Conservation (phyloP, 2,113 vertebrate genomes). For the Hassar affinis region DNA sequence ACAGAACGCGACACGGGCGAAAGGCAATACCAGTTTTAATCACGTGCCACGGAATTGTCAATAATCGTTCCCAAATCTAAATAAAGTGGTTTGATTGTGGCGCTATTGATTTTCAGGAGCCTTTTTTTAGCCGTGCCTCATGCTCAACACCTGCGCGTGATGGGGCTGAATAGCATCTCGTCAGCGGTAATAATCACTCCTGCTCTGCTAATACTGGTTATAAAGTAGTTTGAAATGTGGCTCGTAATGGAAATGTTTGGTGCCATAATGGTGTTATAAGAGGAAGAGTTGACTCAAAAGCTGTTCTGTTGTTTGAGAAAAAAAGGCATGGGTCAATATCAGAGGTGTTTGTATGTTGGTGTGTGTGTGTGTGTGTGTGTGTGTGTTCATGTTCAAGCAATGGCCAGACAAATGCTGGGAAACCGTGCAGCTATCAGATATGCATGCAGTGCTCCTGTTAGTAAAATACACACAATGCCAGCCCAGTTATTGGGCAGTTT, state of each 20-base stretch:
- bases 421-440: conserved; percentile 53
- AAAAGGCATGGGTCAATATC: conserved; percentile 54
- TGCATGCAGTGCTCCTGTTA: conserved; percentile 41
- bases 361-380: conserved; percentile 30
- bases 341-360: conserved; percentile 21
- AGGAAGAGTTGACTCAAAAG: conserved; percentile 39
- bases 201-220: conserved; percentile 39
- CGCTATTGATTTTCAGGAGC: conserved; percentile 45
- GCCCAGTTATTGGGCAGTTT: neutral
- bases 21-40: neutral
- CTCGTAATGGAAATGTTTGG: conserved; percentile 45
- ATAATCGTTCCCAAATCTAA: conserved; percentile 2
- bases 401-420: conserved; percentile 40
- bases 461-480: conserved; percentile 35
- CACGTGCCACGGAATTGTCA: neutral
- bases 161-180: conserved; percentile 35
- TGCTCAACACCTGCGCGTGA: conserved; percentile 8
- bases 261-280: conserved; percentile 6
- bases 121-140: conserved; percentile 14
- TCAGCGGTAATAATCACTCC: conserved; percentile 31
- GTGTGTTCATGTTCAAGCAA: conserved; percentile 18
- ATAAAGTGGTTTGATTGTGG: conserved; percentile 14
- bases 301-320: conserved; percentile 58
- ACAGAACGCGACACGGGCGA: neutral
- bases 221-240: conserved; percentile 20